These are phyloP conservation scores for Drosophila arizonae DNA, from an alignment of 1,140 invertebrate genomes.

Conservation along the genomic window DNA sequence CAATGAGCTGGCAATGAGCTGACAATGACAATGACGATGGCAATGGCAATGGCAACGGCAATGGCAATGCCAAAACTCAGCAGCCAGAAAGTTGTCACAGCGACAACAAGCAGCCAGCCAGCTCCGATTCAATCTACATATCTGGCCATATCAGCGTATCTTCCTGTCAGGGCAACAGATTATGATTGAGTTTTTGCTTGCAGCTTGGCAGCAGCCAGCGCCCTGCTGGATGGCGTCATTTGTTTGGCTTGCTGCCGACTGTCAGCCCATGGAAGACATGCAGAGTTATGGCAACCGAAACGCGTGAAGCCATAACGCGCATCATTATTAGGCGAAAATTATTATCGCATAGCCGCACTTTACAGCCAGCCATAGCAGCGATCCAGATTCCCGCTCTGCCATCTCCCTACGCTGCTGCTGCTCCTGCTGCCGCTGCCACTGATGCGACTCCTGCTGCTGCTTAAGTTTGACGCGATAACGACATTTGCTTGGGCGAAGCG, in stretches of 20 bases:
- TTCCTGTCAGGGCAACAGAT: slow-evolving; percentile 66
- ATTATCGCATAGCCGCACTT: slow-evolving; percentile 68
- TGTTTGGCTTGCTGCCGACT: slow-evolving; percentile 38
- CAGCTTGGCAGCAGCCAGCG: background rate
- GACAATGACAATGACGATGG: slow-evolving; percentile 1
- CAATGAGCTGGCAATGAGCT: slow-evolving; percentile 54
- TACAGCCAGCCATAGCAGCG: slow-evolving; percentile 46
- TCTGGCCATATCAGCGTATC: slow-evolving; percentile 10
- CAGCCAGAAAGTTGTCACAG: slow-evolving; percentile 64
- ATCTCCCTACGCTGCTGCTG: background rate
- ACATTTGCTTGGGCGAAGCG: slow-evolving; percentile 58
- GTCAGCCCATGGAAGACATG: slow-evolving; percentile 53
- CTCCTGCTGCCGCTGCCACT: slow-evolving; percentile 1
- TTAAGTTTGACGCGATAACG: slow-evolving; percentile 73
- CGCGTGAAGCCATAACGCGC: slow-evolving; percentile 73
- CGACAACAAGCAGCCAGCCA: slow-evolving; percentile 11
- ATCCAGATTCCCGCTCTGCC: background rate
- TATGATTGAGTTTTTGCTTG: slow-evolving; percentile 74
- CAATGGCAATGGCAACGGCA: background rate
- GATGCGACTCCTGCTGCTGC: slow-evolving; percentile 20
- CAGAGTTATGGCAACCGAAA: slow-evolving; percentile 70
- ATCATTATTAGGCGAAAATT: slow-evolving; percentile 81
- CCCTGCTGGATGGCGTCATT: slow-evolving; percentile 30
- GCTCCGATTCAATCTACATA: slow-evolving; percentile 3
- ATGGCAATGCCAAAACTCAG: background rate